Conservation (phyloP, 2,113 vertebrate species). For the Vulpes lagopus region DNA sequence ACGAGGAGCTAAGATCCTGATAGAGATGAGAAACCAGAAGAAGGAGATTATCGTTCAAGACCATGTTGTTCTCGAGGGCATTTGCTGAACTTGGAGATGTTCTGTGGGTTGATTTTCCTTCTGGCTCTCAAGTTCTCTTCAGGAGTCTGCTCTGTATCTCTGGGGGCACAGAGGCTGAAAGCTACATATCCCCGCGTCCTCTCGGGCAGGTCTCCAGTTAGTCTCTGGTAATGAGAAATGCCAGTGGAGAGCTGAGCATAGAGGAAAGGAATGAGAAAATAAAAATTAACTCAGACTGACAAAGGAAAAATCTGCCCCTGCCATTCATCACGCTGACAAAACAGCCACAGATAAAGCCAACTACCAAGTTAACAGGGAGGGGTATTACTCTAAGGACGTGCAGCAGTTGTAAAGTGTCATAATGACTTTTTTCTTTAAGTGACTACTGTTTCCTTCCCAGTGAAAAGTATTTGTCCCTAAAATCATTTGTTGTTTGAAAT, state of each 20-base stretch:
- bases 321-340: neutral
- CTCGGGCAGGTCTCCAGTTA: neutral
- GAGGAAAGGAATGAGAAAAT: neutral
- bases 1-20: neutral
- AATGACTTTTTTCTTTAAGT: slow-evolving; percentile 5
- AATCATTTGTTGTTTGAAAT: slow-evolving; percentile 20
- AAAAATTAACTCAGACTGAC: neutral
- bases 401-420: neutral
- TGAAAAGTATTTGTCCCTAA: slow-evolving; percentile 14
- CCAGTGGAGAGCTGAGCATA: neutral
- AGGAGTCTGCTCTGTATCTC: neutral
- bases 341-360: neutral
- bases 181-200: neutral
- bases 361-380: neutral
- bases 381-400: neutral
- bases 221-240: neutral
- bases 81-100: slow-evolving; percentile 13
- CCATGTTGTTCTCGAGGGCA: neutral
- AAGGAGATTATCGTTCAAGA: neutral
- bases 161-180: neutral
- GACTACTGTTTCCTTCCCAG: neutral
- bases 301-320: neutral
- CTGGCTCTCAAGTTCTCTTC: neutral
- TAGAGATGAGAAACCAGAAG: neutral
- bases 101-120: neutral